These are phyloP conservation scores for Coturnix japonica DNA, from an alignment of 2,113 vertebrate genomes.

Conservation along the genomic window DNA sequence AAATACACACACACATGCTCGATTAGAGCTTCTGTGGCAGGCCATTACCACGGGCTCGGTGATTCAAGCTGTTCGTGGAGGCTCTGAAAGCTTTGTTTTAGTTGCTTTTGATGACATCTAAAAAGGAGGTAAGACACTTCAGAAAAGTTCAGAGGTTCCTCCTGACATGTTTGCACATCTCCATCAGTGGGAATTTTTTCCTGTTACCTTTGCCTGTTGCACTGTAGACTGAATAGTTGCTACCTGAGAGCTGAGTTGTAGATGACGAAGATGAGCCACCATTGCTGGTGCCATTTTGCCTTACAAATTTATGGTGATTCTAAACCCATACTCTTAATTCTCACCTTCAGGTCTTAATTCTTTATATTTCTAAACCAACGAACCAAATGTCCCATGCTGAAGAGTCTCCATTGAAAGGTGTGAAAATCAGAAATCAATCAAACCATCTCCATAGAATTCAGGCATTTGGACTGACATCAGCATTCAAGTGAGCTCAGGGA, in stretches of 20 bases:
- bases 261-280: constrained; percentile 1
- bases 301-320: neutral
- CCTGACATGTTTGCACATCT: constrained; percentile 10
- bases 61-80: constrained; percentile 49
- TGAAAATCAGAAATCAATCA: neutral
- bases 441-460: neutral
- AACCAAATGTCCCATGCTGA: neutral
- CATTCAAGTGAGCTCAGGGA: neutral
- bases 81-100: constrained; percentile 63
- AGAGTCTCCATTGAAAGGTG: neutral
- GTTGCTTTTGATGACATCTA: constrained; percentile 61
- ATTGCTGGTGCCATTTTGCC: neutral
- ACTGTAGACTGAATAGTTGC: constrained; percentile 33
- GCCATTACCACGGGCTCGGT: constrained; percentile 44
- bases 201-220: neutral
- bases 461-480: neutral
- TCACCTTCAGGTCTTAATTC: neutral
- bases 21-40: constrained; percentile 68
- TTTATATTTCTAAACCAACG: neutral
- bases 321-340: neutral
- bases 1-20: constrained; percentile 20
- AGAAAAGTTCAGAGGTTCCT: constrained; percentile 34
- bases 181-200: constrained; percentile 13
- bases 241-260: constrained; percentile 13
- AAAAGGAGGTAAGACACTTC: constrained; percentile 40